Evolutionary conservation across 2,888 invertebrate species (phyloP).

Genomic region (Ferdinandea cuprea): DNA sequence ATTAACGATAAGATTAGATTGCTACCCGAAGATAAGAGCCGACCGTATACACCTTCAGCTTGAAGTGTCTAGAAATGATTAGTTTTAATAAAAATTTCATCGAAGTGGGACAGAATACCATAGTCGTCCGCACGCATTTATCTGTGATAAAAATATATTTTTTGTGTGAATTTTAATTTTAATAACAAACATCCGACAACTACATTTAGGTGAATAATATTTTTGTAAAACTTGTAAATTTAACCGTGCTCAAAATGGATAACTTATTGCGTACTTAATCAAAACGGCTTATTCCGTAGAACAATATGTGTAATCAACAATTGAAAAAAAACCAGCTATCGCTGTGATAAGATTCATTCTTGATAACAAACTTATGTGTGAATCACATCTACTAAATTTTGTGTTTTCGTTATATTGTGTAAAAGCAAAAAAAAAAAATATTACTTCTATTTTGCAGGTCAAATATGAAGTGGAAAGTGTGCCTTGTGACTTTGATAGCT

Average conservation of each 20-base stretch:
- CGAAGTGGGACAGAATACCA: not conserved
- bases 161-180: not conserved
- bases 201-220: constrained; percentile 9
- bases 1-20: constrained; percentile 62
- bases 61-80: constrained; percentile 26
- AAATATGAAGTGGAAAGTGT: constrained; percentile 49
- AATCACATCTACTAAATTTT: constrained; percentile 53
- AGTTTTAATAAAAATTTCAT: constrained; percentile 38
- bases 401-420: too few relatives aligned
- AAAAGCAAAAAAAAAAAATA: too few relatives aligned
- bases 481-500: constrained; percentile 16
- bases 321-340: constrained; percentile 28
- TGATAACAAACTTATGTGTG: constrained; percentile 43
- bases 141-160: constrained; percentile 26
- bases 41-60: not conserved
- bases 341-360: constrained; percentile 36
- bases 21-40: constrained; percentile 30
- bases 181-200: not conserved
- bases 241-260: not conserved
- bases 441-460: constrained; percentile 34
- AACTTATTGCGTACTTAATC: not conserved
- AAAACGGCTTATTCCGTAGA: not conserved
- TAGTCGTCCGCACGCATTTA: not conserved
- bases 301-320: constrained; percentile 45
- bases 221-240: not conserved